Conservation (phyloP, 2,888 invertebrate species). For the Ephialtes manifestator region DNA sequence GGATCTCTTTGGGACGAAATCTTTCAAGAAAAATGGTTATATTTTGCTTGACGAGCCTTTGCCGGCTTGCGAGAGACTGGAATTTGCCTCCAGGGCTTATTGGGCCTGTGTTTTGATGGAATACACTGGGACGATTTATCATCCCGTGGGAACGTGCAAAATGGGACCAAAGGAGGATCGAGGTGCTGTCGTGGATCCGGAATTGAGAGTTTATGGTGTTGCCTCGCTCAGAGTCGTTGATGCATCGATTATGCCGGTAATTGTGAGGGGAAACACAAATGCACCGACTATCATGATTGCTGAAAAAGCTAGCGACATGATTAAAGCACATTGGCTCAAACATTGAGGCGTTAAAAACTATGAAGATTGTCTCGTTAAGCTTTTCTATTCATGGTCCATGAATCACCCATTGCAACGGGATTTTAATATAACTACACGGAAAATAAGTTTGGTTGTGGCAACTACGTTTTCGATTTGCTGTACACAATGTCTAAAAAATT, state of each 20-base stretch:
- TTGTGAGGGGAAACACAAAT: constrained; percentile 87
- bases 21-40: constrained; percentile 88
- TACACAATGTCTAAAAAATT: too few relatives aligned
- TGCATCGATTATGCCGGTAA: constrained; percentile 89
- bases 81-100: constrained; percentile 89
- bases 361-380: not conserved
- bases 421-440: not conserved
- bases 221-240: constrained; percentile 89
- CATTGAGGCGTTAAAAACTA: constrained; percentile 15
- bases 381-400: not conserved
- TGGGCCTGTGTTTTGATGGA: constrained; percentile 89
- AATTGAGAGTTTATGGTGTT: constrained; percentile 89
- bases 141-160: constrained; percentile 91
- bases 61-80: constrained; percentile 87
- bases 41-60: constrained; percentile 87
- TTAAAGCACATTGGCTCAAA: constrained; percentile 81
- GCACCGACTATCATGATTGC: constrained; percentile 88
- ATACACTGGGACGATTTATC: constrained; percentile 91
- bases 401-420: not conserved
- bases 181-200: constrained; percentile 89
- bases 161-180: constrained; percentile 90
- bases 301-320: constrained; percentile 87
- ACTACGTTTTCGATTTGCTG: too few relatives aligned
- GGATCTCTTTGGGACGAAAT: constrained; percentile 88
- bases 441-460: too few relatives aligned